A percentile compares a stretch with the other conserved stretches of the same genome.
Conservation (phyloP, 2,113 vertebrate genomes). For the Tympanuchus pallidicinctus region DNA sequence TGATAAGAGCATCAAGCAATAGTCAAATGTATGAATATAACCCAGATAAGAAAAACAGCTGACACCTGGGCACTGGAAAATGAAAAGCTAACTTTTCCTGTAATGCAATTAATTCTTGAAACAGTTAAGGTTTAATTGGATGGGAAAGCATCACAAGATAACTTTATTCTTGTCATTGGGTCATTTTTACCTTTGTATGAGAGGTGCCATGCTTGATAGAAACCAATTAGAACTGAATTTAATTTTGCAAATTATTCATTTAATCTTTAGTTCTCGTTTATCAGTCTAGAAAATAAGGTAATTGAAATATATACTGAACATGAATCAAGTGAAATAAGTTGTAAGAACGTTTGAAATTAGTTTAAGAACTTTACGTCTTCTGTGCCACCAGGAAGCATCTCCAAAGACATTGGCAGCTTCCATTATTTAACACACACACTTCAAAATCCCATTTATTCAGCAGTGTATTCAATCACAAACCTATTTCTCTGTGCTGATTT, state of each 20-base stretch:
- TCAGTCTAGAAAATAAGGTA: constrained; percentile 61
- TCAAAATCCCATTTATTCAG: neutral
- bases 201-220: constrained; percentile 44
- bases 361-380: neutral
- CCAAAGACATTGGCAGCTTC: neutral
- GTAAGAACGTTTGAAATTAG: constrained; percentile 3
- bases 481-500: neutral
- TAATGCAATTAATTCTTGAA: constrained; percentile 63
- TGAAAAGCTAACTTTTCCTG: constrained; percentile 36
- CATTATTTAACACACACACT: neutral
- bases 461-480: neutral
- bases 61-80: constrained; percentile 27
- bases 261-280: constrained; percentile 61
- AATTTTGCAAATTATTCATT: constrained; percentile 69
- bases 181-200: constrained; percentile 59
- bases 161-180: constrained; percentile 55
- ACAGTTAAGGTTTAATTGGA: constrained; percentile 63
- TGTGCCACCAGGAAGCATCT: neutral
- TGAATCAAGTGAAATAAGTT: constrained; percentile 48
- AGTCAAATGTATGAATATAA: constrained; percentile 52
- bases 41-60: constrained; percentile 56
- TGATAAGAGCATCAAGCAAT: constrained; percentile 38
- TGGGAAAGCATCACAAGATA: constrained; percentile 46
- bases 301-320: constrained; percentile 41
- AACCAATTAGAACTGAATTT: constrained; percentile 68